A percentile compares a stretch with the other conserved stretches of the same genome.
phyloP scores from a whole-genome alignment of 2,888 invertebrate species.

The Philaethria dido region DNA sequence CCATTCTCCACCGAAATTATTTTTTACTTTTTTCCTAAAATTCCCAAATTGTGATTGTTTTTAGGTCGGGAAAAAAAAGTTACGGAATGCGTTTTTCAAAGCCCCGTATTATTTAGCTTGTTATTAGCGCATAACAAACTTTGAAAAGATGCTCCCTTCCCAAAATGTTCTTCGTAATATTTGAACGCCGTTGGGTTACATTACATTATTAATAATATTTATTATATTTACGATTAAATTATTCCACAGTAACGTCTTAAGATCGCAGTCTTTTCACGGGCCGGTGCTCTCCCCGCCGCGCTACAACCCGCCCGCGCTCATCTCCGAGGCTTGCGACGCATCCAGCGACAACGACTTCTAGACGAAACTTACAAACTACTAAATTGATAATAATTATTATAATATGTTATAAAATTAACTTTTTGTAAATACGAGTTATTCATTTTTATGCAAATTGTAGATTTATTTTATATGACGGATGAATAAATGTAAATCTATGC shows the following conservation, averaged over 20 bases:
- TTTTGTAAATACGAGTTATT: neutral
- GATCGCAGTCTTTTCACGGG: slow-evolving; percentile 86
- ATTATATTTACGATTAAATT: neutral
- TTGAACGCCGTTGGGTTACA: too few relatives aligned
- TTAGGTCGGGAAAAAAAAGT: too few relatives aligned
- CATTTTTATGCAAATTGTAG: slow-evolving; percentile 11
- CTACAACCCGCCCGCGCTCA: slow-evolving; percentile 61
- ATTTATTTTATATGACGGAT: neutral
- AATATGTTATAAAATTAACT: slow-evolving; percentile 1
- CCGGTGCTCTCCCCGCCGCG: slow-evolving; percentile 71
- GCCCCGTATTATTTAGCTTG: too few relatives aligned
- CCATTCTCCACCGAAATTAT: too few relatives aligned
- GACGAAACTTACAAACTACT: slow-evolving; percentile 41
- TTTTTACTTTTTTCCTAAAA: too few relatives aligned
- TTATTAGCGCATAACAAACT: too few relatives aligned
- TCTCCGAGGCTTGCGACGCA: slow-evolving; percentile 73
- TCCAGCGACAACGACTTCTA: slow-evolving; percentile 82
- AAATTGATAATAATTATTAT: slow-evolving; percentile 12
- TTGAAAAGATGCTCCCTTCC: too few relatives aligned
- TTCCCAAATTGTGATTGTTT: too few relatives aligned
- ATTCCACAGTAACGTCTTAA: slow-evolving; percentile 79
- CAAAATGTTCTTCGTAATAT: too few relatives aligned
- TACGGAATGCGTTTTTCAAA: too few relatives aligned
- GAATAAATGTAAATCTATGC: neutral
- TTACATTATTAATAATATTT: slow-evolving; percentile 6